phyloP scores from a whole-genome alignment of 2,113 vertebrate species.

The Gymnocephalus cernua region DNA sequence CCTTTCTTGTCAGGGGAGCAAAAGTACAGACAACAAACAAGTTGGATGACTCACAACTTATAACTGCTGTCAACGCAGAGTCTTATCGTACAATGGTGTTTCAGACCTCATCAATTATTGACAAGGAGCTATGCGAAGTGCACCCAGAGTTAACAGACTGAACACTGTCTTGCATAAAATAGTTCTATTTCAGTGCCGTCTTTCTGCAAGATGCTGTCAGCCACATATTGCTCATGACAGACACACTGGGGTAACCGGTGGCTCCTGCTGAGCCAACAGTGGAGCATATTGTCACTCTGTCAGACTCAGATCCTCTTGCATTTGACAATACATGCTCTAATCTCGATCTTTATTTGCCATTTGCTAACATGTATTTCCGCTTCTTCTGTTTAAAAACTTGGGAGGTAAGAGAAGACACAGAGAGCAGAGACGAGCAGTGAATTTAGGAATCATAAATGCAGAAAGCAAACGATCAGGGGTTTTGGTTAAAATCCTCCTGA shows the following conservation, averaged over 20 bases:
- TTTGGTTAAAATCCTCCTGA: conserved; percentile 1
- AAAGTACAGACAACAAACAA: conserved; percentile 28
- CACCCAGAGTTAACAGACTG: conserved; percentile 61
- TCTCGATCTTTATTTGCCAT: conserved; percentile 16
- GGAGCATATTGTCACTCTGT: conserved; percentile 52
- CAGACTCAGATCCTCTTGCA: conserved; percentile 39
- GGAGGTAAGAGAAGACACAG: neutral
- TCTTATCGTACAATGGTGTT: conserved; percentile 23
- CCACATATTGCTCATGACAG: conserved; percentile 41
- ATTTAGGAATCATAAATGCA: neutral
- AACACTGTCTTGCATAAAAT: conserved; percentile 45
- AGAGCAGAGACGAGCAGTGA: conserved; percentile 26
- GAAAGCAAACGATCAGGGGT: conserved; percentile 9
- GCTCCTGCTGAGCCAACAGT: conserved; percentile 46
- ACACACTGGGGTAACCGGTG: conserved; percentile 24
- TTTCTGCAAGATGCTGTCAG: conserved; percentile 32
- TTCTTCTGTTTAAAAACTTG: neutral
- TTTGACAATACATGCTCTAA: conserved; percentile 49
- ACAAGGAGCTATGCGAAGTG: conserved; percentile 49
- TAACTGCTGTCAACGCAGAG: conserved; percentile 40
- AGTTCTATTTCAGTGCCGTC: conserved; percentile 45
- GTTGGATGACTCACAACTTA: conserved; percentile 24
- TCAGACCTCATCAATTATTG: conserved; percentile 74
- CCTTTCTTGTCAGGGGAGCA: conserved; percentile 36
- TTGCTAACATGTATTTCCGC: neutral